Evolutionary conservation across 2,113 vertebrate genomes (phyloP), one percentile per base, ranked within the genome.

Genomic region (Alethe castanea): DNA sequence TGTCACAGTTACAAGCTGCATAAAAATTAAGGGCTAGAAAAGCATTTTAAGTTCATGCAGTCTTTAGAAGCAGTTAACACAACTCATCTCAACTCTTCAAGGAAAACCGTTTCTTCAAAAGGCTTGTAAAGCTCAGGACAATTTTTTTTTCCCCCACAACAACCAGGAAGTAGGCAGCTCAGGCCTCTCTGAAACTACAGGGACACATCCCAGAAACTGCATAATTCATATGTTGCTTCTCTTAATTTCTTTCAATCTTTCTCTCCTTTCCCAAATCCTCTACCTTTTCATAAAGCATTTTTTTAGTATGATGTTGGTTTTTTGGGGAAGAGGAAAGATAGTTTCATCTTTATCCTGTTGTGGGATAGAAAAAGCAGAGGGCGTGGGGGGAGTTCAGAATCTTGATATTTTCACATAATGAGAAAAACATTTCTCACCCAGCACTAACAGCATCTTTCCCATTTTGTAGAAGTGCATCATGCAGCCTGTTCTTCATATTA

Each of bases 351-450:
- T 60, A 64, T 23, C 56, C 17, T 60, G 28, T 28, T 20, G 3
- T 5, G 45, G 12, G 11, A 72, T 8, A 86, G 57, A 50, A 9
- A n/a, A 69, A 38, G 53, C 56, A 45, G 24, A 9, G 8, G 11
- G 3, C 15, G 24, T 14, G 3, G 2, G 14, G 1, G 5, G 12
- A 38, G 3, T 71, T 33, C 15, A 81, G 52, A 81, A 85, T 57
- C 53, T 57, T n/a, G 35, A 1, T 78, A 33, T 47, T 89, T 91
- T 61, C 54, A 69, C 17, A 94, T 77, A 47, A 84, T 54, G 56
- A 89, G 44, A 89, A 91, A 95, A 92, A 69, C 24, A 57, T 69
- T 81, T 95, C 44, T 67, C 78, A 83, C 35, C 48, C 67, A 86
- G 70, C 28, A 76, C 31, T 35, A 62, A 67, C 64, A 81, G 73